Percentiles rank a stretch among this genome's conserved stretches.
phyloP scores from a whole-genome alignment of 1,140 invertebrate genomes.

The Drosophila leontia region DNA sequence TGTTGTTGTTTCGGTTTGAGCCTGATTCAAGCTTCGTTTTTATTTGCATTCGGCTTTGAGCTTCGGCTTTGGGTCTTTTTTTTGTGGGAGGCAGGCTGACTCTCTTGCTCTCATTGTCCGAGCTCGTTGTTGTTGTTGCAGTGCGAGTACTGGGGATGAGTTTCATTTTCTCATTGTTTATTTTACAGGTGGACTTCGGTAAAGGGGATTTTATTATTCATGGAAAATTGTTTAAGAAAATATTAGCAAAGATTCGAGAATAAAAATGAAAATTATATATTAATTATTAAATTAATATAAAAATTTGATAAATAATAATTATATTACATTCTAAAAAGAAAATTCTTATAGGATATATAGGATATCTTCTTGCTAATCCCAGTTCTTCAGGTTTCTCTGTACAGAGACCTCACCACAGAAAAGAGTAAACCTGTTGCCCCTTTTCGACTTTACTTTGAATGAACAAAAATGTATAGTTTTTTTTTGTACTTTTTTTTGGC shows the following conservation, averaged over 20 bases:
- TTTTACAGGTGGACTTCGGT: constrained; percentile 5
- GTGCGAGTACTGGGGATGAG: constrained; percentile 72
- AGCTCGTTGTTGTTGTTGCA: constrained; percentile 15
- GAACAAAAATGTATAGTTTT: constrained; percentile 63
- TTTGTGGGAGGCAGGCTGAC: constrained; percentile 56
- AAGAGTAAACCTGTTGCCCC: constrained; percentile 68
- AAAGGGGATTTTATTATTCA: neutral
- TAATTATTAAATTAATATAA: too few relatives aligned
- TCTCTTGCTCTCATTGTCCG: constrained; percentile 30
- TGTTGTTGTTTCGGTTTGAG: constrained; percentile 4
- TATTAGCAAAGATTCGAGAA: neutral
- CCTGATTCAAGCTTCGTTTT: constrained; percentile 40
- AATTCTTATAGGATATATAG: neutral
- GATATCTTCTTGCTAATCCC: neutral
- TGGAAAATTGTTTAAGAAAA: neutral
- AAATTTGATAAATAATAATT: too few relatives aligned
- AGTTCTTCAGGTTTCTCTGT: constrained; percentile 32
- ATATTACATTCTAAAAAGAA: too few relatives aligned
- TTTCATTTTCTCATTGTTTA: constrained; percentile 81
- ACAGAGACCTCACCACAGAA: constrained; percentile 9
- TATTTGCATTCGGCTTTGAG: constrained; percentile 25
- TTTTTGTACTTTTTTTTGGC: constrained; percentile 37
- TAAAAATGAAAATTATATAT: too few relatives aligned
- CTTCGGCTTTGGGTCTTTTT: constrained; percentile 9
- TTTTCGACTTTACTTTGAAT: constrained; percentile 62